Percentiles rank a stretch among this genome's conserved stretches.
Evolutionary conservation across 2,888 invertebrate species (phyloP).

Genomic region (Drosophila prostipennis): DNA sequence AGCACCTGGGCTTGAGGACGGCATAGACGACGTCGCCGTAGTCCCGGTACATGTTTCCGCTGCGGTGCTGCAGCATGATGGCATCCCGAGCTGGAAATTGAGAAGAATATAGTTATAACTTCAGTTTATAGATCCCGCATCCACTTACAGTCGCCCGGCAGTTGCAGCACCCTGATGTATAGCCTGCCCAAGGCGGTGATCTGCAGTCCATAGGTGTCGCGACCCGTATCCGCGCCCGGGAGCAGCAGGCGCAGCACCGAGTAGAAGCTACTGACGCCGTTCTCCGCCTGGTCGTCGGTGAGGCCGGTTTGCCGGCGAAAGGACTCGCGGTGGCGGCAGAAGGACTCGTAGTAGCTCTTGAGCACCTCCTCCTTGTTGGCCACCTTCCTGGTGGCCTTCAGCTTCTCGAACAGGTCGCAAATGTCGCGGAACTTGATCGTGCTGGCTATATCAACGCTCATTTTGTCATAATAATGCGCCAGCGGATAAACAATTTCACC

Average conservation of each 20-base stretch:
- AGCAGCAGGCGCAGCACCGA: conserved; percentile 91
- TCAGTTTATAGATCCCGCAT: no score
- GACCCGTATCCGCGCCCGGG: conserved; percentile 91
- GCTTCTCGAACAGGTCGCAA: conserved; percentile 78
- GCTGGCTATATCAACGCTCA: conserved; percentile 72
- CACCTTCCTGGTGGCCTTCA: conserved; percentile 63
- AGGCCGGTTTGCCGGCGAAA: conserved; percentile 60
- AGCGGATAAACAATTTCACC: neutral
- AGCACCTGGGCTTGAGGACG: conserved; percentile 87
- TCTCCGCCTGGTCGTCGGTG: conserved; percentile 30
- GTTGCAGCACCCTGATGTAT: conserved; percentile 90
- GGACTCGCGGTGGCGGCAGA: conserved; percentile 72
- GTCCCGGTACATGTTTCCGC: conserved; percentile 85
- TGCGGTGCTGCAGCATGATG: conserved; percentile 68
- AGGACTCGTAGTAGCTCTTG: conserved; percentile 77
- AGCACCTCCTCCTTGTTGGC: conserved; percentile 74
- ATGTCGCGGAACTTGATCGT: conserved; percentile 80
- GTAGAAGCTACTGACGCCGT: conserved; percentile 86
- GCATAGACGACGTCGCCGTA: conserved; percentile 92
- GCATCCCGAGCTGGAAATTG: conserved; percentile 83
- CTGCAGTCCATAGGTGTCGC: conserved; percentile 93
- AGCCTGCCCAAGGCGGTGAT: conserved; percentile 89
- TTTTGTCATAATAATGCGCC: conserved; percentile 1
- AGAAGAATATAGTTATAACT: neutral
- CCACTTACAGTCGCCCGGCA: conserved; percentile 87